Evolutionary conservation across 2,888 invertebrate species (phyloP), one percentile per base, ranked within the genome.

Genomic region (Tetragonisca angustula): DNA sequence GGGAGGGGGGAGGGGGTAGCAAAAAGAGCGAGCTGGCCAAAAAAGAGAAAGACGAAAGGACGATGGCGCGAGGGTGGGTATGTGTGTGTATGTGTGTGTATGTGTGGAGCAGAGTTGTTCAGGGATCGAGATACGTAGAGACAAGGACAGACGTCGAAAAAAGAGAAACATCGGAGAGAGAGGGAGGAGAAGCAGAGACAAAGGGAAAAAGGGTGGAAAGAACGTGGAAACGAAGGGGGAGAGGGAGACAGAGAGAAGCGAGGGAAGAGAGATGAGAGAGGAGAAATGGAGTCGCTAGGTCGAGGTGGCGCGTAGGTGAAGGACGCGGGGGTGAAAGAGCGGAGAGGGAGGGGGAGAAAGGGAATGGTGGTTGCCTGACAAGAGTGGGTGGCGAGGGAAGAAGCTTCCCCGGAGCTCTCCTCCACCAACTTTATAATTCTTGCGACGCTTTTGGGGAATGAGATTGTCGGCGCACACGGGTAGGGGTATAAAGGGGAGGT

Each of bases 391-490:
- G 83, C 79, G 64, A 85, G 88, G 79, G 81, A 85, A 83, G 88
- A 89, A 87, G 84, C n/a, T 81, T 80, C 79, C 80, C 80, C 88
- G 87, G 72, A 84, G 86, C 89, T 90, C 89, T 90, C 87, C 90
- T 91, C 88, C 89, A 83, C 89, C 89, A 94, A 94, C 93, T 94
- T 94, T 94, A 94, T 94, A 94, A 94, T 94, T 94, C 93, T 93
- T 93, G 93, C 90, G 94, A 94, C 93, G 94, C 92, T 94, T 94
- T 93, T 91, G 91, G 93, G 92, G 94, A 93, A 93, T 92, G 93
- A 93, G 93, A 92, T 91, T 91, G 89, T 88, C 89, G 89, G 87
- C 84, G 87, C 75, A 81, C 85, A 81, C 85, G 81, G 88, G 84
- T 61, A 76, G 85, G 84, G 76, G 81, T 76, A 76, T 65, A 83